Percentiles rank a stretch among this genome's conserved stretches.
These are phyloP conservation scores for Polypterus senegalus DNA, from an alignment of 2,113 vertebrate genomes.

Conservation along the genomic window DNA sequence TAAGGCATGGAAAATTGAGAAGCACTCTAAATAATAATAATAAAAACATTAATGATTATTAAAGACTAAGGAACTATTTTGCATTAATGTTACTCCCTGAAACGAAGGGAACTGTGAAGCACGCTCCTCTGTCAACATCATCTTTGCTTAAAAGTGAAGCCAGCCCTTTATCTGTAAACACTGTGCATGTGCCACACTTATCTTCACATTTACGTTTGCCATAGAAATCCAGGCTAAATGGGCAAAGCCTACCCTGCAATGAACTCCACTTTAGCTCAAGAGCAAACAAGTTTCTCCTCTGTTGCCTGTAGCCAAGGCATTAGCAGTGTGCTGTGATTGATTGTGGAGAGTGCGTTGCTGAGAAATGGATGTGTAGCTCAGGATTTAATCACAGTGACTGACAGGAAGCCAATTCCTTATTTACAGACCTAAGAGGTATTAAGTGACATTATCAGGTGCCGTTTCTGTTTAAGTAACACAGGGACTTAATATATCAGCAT, in stretches of 20 bases:
- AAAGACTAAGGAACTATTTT: no score
- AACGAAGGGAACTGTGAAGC: not conserved
- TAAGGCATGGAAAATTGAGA: no score
- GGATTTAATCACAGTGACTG: slow-evolving; percentile 46
- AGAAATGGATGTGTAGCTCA: slow-evolving; percentile 46
- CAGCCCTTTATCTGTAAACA: slow-evolving; percentile 32
- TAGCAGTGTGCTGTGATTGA: slow-evolving; percentile 36
- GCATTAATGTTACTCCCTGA: no score
- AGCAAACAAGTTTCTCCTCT: slow-evolving; percentile 45
- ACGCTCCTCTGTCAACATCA: slow-evolving; percentile 10
- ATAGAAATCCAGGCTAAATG: slow-evolving; percentile 35
- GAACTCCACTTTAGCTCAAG: slow-evolving; percentile 36
- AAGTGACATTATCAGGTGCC: slow-evolving; percentile 54
- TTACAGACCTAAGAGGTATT: slow-evolving; percentile 41
- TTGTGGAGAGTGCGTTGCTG: slow-evolving; percentile 42
- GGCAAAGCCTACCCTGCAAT: slow-evolving; percentile 32
- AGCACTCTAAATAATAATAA: no score
- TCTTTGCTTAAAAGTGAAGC: slow-evolving; percentile 1
- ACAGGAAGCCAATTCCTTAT: slow-evolving; percentile 41
- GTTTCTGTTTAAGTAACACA: slow-evolving; percentile 48
- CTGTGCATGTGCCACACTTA: slow-evolving; percentile 30
- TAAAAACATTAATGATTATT: no score
- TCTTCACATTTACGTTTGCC: slow-evolving; percentile 32
- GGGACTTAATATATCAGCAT: slow-evolving; percentile 42
- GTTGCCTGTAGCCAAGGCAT: slow-evolving; percentile 36